Evolutionary conservation across 1,140 invertebrate species (phyloP).

Genomic region (Leguminivora glycinivorella): DNA sequence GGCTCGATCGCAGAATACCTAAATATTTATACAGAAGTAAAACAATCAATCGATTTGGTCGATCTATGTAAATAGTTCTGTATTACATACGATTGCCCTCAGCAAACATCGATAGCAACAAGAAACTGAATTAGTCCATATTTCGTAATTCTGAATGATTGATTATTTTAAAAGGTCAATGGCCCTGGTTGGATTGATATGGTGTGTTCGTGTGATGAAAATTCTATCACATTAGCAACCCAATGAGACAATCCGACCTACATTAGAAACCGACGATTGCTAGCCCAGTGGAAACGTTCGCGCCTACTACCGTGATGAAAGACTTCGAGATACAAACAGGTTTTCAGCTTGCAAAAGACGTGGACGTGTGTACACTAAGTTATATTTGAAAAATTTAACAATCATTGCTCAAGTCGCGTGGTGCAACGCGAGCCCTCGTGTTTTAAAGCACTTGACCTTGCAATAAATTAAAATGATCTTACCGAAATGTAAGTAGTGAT

Average conservation of each 20-base stretch:
- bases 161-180: slow-evolving; percentile 9
- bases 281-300: slow-evolving; percentile 16
- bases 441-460: background rate
- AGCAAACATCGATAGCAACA: background rate
- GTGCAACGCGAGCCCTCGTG: slow-evolving; percentile 6
- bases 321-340: slow-evolving; percentile 16
- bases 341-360: slow-evolving; percentile 28
- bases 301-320: slow-evolving; percentile 6
- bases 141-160: background rate
- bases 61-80: background rate
- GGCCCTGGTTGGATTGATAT: background rate
- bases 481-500: slow-evolving; percentile 18
- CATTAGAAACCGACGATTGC: slow-evolving; percentile 16
- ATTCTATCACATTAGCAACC: slow-evolving; percentile 6
- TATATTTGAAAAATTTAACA: slow-evolving; percentile 28
- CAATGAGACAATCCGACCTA: slow-evolving; percentile 24
- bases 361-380: slow-evolving; percentile 13
- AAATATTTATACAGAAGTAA: background rate
- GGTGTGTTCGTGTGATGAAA: slow-evolving; percentile 4
- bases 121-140: background rate
- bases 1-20: background rate
- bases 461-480: slow-evolving; percentile 3
- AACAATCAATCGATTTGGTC: background rate
- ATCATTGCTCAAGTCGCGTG: slow-evolving; percentile 23
- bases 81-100: background rate